Base-by-base conservation (phyloP, 1,140 invertebrate genomes). In the Achroia grisella region DNA sequence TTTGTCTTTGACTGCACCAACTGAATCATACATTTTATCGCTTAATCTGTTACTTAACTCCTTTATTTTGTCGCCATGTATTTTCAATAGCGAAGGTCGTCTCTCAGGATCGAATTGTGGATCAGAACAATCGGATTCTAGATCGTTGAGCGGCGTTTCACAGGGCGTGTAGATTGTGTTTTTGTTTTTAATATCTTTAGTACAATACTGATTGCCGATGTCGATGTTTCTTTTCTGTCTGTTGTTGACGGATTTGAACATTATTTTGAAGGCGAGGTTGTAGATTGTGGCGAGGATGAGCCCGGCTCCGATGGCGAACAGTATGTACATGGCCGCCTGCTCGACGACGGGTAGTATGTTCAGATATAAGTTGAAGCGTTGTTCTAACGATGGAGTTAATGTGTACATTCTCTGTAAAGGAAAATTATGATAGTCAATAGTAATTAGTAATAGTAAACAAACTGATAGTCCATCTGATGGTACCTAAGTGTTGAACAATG, bases 301-400 rank as follows among this genome's bases (percentile, higher is more conserved):
- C 4, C 66, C 33, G 5, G 58, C 39, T 0, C 91, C 91, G 4
- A 86, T 45, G 0, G 89, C 12, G 13, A 94, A 88, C 0, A 89
- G 67, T 0, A 86, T 40, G 71, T 92, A 93, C 58, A 89, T 90
- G 0, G 87, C 64, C 0, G 87, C 62, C 10, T 86, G 72, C 65
- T 92, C 89, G 0, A 89, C 69, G 0, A 89, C 47, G 2, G 93
- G 93, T 4, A 93, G 59, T 1, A 92, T 79, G 44, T 92, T 91
- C 1, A 95, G 64, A 51, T 94, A 94, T 0, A 94, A 66, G 52
- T 89, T 88, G 67, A 95, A 94, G n/a, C 89, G 89, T 3, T 84
- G 74, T 17, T 88, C 85, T 59, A 94, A 71, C 0, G 50, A 63
- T 1, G 88, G 71, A 1, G 93, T 91, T 2, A 95, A 76, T 5